A percentile compares a stretch with the other conserved stretches of the same genome.
Evolutionary conservation across 2,797 vertebrate species (phyloP).

Genomic region (Pelochelys cantorii): DNA sequence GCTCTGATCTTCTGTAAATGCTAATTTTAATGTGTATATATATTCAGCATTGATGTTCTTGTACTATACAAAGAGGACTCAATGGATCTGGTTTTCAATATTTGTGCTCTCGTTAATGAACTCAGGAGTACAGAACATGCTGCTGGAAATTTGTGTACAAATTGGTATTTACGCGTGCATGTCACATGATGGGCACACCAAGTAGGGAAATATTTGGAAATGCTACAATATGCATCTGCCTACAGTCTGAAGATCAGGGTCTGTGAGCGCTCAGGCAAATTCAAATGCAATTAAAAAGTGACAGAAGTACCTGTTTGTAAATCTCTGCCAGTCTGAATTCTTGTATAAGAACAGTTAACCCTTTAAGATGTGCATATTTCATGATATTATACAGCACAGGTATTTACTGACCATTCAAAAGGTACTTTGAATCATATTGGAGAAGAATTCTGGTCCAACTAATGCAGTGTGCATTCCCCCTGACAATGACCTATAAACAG

Average conservation of each 20-base stretch:
- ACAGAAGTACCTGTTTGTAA: neutral
- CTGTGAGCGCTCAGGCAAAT: neutral
- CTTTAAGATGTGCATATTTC: constrained; percentile 13
- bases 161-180: neutral
- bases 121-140: neutral
- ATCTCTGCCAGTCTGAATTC: neutral
- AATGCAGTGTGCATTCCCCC: constrained; percentile 38
- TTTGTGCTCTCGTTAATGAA: neutral
- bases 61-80: neutral
- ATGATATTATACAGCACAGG: neutral
- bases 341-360: neutral
- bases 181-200: neutral
- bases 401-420: constrained; percentile 38
- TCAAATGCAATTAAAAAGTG: neutral
- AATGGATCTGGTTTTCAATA: neutral
- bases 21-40: neutral
- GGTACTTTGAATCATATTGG: constrained; percentile 38
- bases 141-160: neutral
- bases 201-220: neutral
- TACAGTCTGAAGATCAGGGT: neutral
- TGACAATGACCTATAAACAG: constrained; percentile 22
- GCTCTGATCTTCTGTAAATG: neutral
- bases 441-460: constrained; percentile 41
- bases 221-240: neutral
- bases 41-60: too few relatives aligned